Base-by-base conservation (phyloP, 2,113 vertebrate species). In the Tetrax tetrax region DNA sequence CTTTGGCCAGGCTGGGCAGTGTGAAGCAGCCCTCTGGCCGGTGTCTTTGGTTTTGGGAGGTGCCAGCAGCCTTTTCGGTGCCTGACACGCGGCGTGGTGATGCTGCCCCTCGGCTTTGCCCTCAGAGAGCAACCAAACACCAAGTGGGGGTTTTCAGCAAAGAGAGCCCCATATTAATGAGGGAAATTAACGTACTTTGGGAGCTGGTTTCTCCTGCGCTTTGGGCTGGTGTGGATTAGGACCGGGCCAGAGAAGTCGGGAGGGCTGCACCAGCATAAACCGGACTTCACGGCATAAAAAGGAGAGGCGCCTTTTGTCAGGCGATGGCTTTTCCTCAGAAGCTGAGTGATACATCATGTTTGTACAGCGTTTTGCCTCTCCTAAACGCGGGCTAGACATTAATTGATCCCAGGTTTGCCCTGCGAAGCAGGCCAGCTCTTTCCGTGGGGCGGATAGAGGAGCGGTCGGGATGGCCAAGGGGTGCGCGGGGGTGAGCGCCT, bases 301-400 rank as follows among this genome's bases (percentile, higher is more conserved):
- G 84, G 48, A 93, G 86, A 95, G 96, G 95, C 96, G 92, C 76
- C 92, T 89, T 96, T 78, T 60, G 79, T 87, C 86, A 93, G 81
- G 57, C 51, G 1, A 95, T 94, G 94, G 90, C 79, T 95, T 93
- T 91, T 81, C 82, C 83, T 90, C 93, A 83, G 92, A 72, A 97
- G 95, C 96, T 87, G 93, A 96, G 96, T 94, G 93, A 95, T 94
- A 96, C 96, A 92, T 95, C 95, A 92, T 96, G 96, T 96, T 96
- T 95, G 91, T 95, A 92, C 87, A 95, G 95, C 84, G 90, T 87
- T 95, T 95, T 95, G 57, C 92, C 91, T 91, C 92, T 95, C 83
- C 94, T 92, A 97, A 96, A 93, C 61, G 89, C 92, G 87, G 96
- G 61, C 91, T 89, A 78, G 92, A 96, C 95, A 96, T 92, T 96